Conservation (phyloP, 2,113 vertebrate species). For the Equus quagga region DNA sequence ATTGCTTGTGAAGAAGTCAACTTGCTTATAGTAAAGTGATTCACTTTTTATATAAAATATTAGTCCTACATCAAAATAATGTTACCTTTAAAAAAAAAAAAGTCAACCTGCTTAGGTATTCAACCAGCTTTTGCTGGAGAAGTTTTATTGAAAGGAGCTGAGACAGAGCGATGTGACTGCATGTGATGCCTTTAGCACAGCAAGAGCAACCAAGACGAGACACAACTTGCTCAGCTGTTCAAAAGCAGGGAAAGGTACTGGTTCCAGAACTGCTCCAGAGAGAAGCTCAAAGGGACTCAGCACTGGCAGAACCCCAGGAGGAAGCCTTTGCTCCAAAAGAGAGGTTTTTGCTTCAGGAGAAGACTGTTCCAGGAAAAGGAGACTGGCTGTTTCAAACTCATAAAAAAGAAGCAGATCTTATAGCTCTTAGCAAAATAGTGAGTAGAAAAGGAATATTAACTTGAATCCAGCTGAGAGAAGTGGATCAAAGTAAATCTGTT, state of each 20-base stretch:
- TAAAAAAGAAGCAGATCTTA: slow-evolving; percentile 11
- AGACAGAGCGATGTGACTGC: not conserved
- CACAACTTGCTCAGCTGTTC: not conserved
- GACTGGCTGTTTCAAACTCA: not conserved
- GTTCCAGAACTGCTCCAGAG: slow-evolving; percentile 43
- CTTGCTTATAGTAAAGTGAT: not conserved
- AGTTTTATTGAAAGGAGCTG: slow-evolving; percentile 6
- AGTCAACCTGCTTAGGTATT: not conserved
- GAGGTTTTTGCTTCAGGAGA: slow-evolving; percentile 52
- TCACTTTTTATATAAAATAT: not conserved
- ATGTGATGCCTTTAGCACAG: not conserved
- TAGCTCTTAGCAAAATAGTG: slow-evolving; percentile 65
- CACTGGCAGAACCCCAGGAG: not conserved
- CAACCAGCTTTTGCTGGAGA: not conserved
- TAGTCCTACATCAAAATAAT: slow-evolving; percentile 19
- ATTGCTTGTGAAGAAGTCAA: not conserved
- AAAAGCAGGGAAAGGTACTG: not conserved
- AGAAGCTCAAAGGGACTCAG: not conserved
- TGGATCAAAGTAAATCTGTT: slow-evolving; percentile 58
- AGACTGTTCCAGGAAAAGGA: not conserved
- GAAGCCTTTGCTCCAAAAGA: slow-evolving; percentile 55
- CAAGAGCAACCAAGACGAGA: not conserved
- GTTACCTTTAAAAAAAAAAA: slow-evolving; percentile 11
- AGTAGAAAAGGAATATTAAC: slow-evolving; percentile 62
- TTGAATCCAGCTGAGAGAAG: slow-evolving; percentile 57